Evolutionary conservation across 2,113 vertebrate species (phyloP).

Genomic region (Clinocottus analis): DNA sequence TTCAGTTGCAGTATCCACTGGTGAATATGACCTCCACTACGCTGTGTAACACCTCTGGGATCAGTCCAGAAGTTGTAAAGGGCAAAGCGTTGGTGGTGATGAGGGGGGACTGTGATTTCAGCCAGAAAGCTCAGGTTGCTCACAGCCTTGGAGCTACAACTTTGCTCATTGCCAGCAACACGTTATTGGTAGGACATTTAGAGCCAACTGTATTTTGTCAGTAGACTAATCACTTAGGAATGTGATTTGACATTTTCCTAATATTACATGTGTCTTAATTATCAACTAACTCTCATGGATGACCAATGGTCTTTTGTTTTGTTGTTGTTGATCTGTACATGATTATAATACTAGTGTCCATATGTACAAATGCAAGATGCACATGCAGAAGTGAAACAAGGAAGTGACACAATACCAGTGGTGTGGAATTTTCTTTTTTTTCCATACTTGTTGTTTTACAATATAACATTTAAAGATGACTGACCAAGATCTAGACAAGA

Average conservation of each 20-base stretch:
- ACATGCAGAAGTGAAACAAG: constrained; percentile 15
- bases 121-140: constrained; percentile 89
- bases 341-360: neutral
- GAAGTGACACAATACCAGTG: constrained; percentile 1
- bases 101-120: constrained; percentile 86
- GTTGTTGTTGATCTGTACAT: neutral
- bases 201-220: neutral
- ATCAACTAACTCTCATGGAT: neutral
- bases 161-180: constrained; percentile 88
- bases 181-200: constrained; percentile 81
- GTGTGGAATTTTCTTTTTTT: neutral
- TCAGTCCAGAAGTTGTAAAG: constrained; percentile 73
- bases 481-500: neutral
- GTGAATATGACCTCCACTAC: constrained; percentile 83
- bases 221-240: neutral
- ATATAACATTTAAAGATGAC: neutral
- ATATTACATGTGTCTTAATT: neutral
- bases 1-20: constrained; percentile 81
- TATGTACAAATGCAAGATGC: neutral
- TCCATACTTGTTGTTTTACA: neutral
- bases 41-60: constrained; percentile 85
- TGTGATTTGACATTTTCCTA: neutral
- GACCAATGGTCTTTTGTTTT: neutral
- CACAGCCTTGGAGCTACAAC: constrained; percentile 83
- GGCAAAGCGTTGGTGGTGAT: constrained; percentile 88